Percentiles rank a stretch among this genome's conserved stretches.
Evolutionary conservation across 1,140 invertebrate genomes (phyloP).

Genomic region (Bombus confusus): DNA sequence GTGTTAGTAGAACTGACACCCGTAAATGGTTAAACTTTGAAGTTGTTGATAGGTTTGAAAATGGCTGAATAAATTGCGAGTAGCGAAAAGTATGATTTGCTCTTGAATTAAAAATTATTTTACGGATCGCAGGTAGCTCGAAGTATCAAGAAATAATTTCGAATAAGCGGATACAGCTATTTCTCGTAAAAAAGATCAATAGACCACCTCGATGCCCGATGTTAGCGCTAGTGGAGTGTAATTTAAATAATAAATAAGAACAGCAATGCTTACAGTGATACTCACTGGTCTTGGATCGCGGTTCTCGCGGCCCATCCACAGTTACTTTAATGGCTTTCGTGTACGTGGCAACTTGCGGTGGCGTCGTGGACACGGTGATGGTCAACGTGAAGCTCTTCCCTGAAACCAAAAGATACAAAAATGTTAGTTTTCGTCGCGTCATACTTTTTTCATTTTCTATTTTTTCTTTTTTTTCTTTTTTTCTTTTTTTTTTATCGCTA

Average conservation of each 20-base stretch:
- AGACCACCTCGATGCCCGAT: neutral
- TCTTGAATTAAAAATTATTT: neutral
- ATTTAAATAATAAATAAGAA: slow-evolving; percentile 62
- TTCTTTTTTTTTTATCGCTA: neutral
- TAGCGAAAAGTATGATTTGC: no score
- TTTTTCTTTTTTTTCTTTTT: no score
- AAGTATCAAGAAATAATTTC: no score
- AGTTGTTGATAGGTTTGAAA: no score
- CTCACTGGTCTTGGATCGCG: slow-evolving; percentile 98
- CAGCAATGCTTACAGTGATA: slow-evolving; percentile 84
- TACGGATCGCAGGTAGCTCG: no score
- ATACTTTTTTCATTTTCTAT: no score
- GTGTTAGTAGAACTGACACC: no score
- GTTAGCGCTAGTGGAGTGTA: slow-evolving; percentile 15
- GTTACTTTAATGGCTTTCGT: slow-evolving; percentile 99
- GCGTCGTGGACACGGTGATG: slow-evolving; percentile 95
- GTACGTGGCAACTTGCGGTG: slow-evolving; percentile 98
- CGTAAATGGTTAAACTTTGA: no score
- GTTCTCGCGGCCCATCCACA: slow-evolving; percentile 98
- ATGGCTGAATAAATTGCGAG: no score
- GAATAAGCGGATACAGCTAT: neutral
- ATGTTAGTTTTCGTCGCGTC: neutral
- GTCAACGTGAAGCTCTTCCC: slow-evolving; percentile 99
- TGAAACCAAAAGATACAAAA: slow-evolving; percentile 80
- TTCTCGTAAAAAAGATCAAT: neutral